Evolutionary conservation across 2,797 vertebrate species (phyloP).

Genomic region (Poecilia picta): DNA sequence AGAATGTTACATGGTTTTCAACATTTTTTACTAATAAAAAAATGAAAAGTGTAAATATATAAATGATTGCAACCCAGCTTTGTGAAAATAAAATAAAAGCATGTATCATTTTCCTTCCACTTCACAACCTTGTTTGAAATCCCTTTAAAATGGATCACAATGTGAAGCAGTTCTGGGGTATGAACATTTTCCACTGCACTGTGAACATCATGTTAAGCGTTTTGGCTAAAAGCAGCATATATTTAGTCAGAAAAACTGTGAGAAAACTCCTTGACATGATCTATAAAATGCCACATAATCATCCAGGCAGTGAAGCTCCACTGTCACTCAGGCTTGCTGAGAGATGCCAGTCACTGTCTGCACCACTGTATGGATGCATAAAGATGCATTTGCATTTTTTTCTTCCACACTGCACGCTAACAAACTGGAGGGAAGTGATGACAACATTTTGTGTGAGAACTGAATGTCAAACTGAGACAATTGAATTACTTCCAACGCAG

Average conservation of each 20-base stretch:
- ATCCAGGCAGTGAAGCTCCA: not conserved
- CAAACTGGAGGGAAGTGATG: slow-evolving; percentile 7
- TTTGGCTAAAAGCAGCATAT: not conserved
- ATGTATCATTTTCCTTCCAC: not conserved
- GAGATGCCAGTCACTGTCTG: slow-evolving; percentile 12
- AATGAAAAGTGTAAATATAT: not conserved
- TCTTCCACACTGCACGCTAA: slow-evolving; percentile 22
- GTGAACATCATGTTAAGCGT: not conserved
- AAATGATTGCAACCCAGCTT: too few relatives aligned
- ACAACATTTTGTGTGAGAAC: slow-evolving; percentile 1
- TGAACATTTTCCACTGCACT: not conserved
- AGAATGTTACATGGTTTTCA: not conserved
- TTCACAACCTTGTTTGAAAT: not conserved
- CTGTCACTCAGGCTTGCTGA: slow-evolving; percentile 1
- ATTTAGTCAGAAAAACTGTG: not conserved
- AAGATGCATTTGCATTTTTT: slow-evolving; percentile 30
- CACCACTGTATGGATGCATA: slow-evolving; percentile 19
- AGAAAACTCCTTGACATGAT: not conserved
- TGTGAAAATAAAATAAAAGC: not conserved
- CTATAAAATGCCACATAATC: not conserved
- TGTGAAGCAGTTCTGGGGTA: not conserved
- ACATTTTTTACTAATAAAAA: not conserved
- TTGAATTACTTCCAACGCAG: not conserved
- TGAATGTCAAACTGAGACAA: not conserved
- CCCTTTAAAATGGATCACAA: not conserved